Conservation (phyloP, 2,888 invertebrate species). For the Lithophane leautieri region DNA sequence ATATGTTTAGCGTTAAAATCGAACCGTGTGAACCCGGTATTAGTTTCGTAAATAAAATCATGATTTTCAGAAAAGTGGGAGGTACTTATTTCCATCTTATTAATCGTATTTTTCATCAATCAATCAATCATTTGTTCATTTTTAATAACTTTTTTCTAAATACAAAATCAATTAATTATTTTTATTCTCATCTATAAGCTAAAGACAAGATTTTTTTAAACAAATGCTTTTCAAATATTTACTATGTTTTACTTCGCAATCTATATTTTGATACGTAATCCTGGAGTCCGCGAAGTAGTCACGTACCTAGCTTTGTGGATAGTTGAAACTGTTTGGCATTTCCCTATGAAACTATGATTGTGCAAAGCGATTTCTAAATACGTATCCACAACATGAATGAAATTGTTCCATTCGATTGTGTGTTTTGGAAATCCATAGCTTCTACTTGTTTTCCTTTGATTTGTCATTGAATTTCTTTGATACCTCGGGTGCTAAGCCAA, state of each 20-base stretch:
- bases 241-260: constrained; percentile 19
- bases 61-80: not conserved
- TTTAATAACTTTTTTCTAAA: no score
- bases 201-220: constrained; percentile 7
- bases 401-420: not conserved
- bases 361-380: not conserved
- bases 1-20: no score
- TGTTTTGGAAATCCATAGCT: not conserved
- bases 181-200: not conserved
- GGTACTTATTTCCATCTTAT: not conserved
- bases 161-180: not conserved
- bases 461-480: not conserved
- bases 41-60: not conserved
- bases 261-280: constrained; percentile 41
- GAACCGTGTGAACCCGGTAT: not conserved
- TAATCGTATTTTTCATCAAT: no score
- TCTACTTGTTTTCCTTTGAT: not conserved
- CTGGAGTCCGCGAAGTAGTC: constrained; percentile 25
- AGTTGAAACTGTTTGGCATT: no score
- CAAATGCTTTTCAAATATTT: constrained; percentile 27
- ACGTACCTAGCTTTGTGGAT: no score
- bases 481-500: not conserved
- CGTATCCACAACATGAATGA: not conserved
- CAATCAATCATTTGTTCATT: no score
- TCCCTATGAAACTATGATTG: not conserved